Evolutionary conservation across 2,888 invertebrate genomes (phyloP).

Genomic region (Melinaea menophilus): DNA sequence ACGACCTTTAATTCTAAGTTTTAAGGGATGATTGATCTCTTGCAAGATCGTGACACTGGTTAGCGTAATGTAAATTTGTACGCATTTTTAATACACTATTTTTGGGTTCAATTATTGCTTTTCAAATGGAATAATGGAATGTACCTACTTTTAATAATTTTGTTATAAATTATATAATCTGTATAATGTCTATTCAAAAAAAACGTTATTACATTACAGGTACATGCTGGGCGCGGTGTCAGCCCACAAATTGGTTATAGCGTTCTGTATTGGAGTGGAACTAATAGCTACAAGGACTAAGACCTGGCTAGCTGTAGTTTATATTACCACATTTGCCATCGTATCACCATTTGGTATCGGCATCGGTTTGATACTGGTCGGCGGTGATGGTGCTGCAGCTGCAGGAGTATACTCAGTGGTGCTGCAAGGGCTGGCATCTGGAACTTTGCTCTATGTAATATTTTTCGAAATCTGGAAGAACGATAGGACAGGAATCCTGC

Average conservation of each 20-base stretch:
- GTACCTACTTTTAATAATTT: neutral
- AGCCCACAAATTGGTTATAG: conserved; percentile 91
- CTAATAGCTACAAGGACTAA: conserved; percentile 84
- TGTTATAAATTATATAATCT: neutral
- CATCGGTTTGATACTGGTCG: conserved; percentile 82
- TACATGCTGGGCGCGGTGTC: conserved; percentile 91
- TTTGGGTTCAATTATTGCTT: too few species aligned
- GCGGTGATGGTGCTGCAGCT: conserved; percentile 76
- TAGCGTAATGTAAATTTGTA: too few species aligned
- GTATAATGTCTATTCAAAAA: neutral
- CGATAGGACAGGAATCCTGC: conserved; percentile 78
- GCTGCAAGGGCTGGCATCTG: conserved; percentile 91
- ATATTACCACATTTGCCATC: conserved; percentile 86
- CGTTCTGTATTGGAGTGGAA: conserved; percentile 92
- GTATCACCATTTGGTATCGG: conserved; percentile 90
- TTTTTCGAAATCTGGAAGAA: conserved; percentile 93
- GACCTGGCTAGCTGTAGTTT: conserved; percentile 78
- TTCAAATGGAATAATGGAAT: too few species aligned
- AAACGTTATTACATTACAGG: conserved; percentile 49
- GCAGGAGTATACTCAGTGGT: conserved; percentile 81
- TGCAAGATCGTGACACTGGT: too few species aligned
- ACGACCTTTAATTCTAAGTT: too few species aligned
- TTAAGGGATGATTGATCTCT: too few species aligned
- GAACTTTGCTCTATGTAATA: conserved; percentile 96
- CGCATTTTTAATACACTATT: too few species aligned